phyloP scores from a whole-genome alignment of 2,113 vertebrate genomes.

The Plestiodon gilberti region DNA sequence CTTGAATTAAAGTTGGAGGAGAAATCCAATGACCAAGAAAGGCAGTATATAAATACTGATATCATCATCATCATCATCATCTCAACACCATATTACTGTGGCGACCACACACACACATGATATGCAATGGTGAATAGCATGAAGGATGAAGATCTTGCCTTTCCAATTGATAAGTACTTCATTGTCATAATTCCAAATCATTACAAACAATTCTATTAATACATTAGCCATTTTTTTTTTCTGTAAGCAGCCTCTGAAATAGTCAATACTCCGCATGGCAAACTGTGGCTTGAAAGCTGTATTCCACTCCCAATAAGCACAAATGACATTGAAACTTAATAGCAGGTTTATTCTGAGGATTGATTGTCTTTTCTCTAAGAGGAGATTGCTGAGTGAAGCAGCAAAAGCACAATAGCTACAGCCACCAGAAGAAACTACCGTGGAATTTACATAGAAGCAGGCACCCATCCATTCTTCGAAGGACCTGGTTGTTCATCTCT shows the following conservation, averaged over 20 bases:
- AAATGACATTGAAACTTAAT: constrained; percentile 44
- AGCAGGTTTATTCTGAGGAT: constrained; percentile 39
- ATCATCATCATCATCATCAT: no score
- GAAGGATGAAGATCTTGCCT: background rate
- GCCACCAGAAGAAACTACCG: constrained; percentile 20
- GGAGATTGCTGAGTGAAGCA: constrained; percentile 52
- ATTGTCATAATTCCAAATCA: constrained; percentile 21
- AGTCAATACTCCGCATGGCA: background rate
- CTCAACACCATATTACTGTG: background rate
- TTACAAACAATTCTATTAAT: constrained; percentile 18
- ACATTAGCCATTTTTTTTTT: constrained; percentile 38
- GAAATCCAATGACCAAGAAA: no score
- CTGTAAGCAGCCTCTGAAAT: constrained; percentile 13
- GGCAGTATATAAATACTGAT: no score
- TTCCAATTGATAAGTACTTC: constrained; percentile 20
- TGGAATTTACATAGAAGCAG: constrained; percentile 10
- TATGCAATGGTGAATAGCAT: background rate
- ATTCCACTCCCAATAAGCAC: constrained; percentile 29
- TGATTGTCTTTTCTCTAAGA: constrained; percentile 44
- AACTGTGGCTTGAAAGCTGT: constrained; percentile 45
- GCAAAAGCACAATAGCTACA: constrained; percentile 25
- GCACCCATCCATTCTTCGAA: constrained; percentile 6
- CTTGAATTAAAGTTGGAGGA: no score
- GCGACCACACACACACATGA: background rate
- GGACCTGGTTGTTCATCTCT: constrained; percentile 6